A percentile compares a stretch with the other conserved stretches of the same genome.
These are phyloP conservation scores for Shinisaurus crocodilurus DNA, from an alignment of 2,113 vertebrate species.

Conservation along the genomic window DNA sequence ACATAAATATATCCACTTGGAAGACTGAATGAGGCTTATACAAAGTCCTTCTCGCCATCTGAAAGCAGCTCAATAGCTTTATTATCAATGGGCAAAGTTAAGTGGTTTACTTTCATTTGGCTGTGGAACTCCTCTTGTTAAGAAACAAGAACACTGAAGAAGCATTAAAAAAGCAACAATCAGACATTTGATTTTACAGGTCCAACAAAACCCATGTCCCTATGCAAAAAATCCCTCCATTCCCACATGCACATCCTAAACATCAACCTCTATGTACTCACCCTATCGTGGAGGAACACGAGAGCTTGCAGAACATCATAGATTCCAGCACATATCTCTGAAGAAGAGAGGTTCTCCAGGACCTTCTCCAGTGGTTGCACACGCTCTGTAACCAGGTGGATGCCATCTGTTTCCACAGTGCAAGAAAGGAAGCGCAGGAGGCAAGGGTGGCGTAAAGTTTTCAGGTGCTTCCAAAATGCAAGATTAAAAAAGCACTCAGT, in stretches of 20 bases:
- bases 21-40: neutral
- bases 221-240: rapidly evolving
- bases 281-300: conserved; percentile 94
- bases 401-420: conserved; percentile 88
- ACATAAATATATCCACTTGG: neutral
- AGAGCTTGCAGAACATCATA: conserved; percentile 92
- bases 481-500: neutral
- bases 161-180: neutral
- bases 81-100: neutral
- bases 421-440: conserved; percentile 95
- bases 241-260: neutral
- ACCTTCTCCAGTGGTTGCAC: conserved; percentile 89
- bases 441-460: conserved; percentile 94
- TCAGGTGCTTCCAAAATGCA: conserved; percentile 87
- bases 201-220: rapidly evolving
- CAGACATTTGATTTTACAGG: neutral
- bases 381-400: conserved; percentile 93
- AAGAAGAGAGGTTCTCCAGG: conserved; percentile 83
- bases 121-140: neutral
- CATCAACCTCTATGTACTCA: conserved; percentile 61
- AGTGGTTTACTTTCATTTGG: neutral
- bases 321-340: conserved; percentile 95
- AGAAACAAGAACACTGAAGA: neutral
- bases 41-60: neutral
- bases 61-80: neutral